phyloP scores from a whole-genome alignment of 2,797 vertebrate genomes.

The Mormyrus proboscirostris region DNA sequence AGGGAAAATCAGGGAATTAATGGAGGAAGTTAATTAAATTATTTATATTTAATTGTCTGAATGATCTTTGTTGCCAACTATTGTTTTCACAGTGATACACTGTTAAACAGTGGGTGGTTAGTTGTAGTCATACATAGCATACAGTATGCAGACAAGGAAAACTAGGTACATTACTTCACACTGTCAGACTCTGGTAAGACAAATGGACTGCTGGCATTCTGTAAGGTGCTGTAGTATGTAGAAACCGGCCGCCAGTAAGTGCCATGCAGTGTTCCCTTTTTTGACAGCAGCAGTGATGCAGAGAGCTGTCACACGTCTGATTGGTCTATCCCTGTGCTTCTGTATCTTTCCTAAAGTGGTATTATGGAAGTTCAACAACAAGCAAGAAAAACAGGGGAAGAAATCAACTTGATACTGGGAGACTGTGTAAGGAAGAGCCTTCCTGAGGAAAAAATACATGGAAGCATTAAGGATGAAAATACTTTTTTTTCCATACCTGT shows the following conservation, averaged over 20 bases:
- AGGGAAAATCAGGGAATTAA: background rate
- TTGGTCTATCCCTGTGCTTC: background rate
- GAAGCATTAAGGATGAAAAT: background rate
- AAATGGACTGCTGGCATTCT: background rate
- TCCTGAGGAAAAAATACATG: background rate
- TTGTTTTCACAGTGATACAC: slow-evolving; percentile 21
- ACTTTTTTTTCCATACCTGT: background rate
- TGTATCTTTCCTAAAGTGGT: background rate
- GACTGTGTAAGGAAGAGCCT: background rate
- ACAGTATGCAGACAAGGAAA: background rate
- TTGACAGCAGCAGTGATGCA: background rate
- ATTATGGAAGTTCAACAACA: background rate
- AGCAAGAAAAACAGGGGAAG: background rate
- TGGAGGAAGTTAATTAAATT: background rate
- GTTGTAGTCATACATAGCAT: background rate
- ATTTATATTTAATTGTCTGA: background rate
- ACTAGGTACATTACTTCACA: background rate
- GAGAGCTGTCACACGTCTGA: background rate
- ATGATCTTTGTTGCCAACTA: background rate
- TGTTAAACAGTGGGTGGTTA: slow-evolving; percentile 15
- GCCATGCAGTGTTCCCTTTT: background rate
- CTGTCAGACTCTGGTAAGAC: background rate
- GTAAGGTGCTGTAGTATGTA: background rate
- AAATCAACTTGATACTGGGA: background rate
- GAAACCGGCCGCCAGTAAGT: background rate